phyloP scores from a whole-genome alignment of 2,113 vertebrate species.

The Mola mola region DNA sequence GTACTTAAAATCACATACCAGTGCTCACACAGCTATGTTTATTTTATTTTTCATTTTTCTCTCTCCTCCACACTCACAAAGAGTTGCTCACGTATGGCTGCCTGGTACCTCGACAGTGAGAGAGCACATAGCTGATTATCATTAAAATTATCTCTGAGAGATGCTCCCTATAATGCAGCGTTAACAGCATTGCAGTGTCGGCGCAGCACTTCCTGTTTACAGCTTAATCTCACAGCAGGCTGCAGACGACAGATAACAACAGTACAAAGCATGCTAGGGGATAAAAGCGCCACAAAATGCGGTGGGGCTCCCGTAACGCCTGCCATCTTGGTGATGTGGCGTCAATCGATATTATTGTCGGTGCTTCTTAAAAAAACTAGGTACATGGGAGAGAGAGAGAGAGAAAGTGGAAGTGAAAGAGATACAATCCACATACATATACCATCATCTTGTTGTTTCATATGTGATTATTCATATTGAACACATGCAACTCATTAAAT shows the following conservation, averaged over 20 bases:
- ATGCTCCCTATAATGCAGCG: constrained; percentile 31
- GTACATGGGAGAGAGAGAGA: constrained; percentile 11
- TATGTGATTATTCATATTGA: too few relatives aligned
- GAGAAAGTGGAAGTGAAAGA: neutral
- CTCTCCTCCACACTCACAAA: neutral
- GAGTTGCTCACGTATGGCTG: constrained; percentile 50
- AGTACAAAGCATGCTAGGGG: constrained; percentile 75
- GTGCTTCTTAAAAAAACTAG: constrained; percentile 30
- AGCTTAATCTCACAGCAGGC: constrained; percentile 65
- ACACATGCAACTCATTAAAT: too few relatives aligned
- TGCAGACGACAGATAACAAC: constrained; percentile 74
- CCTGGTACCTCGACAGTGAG: constrained; percentile 32
- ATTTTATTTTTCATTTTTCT: neutral
- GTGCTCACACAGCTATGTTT: neutral
- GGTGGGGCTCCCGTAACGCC: constrained; percentile 30
- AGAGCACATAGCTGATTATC: constrained; percentile 54
- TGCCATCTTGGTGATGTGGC: constrained; percentile 51
- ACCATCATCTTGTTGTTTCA: neutral
- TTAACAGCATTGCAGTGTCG: constrained; percentile 55
- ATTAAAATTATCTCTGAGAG: constrained; percentile 62
- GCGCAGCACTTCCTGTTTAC: constrained; percentile 69
- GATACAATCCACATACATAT: too few relatives aligned
- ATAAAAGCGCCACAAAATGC: constrained; percentile 64
- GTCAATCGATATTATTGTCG: constrained; percentile 52
- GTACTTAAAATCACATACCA: neutral